A percentile compares a stretch with the other conserved stretches of the same genome.
Conservation (phyloP, 2,797 vertebrate species). For the Xenentodon cancila region DNA sequence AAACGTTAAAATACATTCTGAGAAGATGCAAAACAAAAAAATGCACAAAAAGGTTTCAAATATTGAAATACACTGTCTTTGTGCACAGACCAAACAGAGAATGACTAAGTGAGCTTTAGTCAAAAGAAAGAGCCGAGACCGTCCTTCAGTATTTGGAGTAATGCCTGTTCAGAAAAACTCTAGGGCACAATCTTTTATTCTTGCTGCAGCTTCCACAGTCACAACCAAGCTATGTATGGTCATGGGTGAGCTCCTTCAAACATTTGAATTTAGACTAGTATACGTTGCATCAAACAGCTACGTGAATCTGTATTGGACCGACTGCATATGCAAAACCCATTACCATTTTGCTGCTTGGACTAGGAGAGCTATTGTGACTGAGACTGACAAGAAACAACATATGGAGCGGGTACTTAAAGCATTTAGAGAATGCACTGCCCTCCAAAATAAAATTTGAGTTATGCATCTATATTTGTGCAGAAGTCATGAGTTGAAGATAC, state of each 20-base stretch:
- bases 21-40: too few species aligned
- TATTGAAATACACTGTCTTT: too few species aligned
- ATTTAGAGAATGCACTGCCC: conserved; percentile 48
- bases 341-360: conserved; percentile 14
- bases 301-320: background rate
- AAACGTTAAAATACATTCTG: too few species aligned
- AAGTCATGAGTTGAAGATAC: conserved; percentile 18
- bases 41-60: too few species aligned
- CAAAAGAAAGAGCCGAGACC: conserved; percentile 31
- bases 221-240: conserved; percentile 25
- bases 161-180: conserved; percentile 60
- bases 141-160: conserved; percentile 61
- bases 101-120: too few species aligned
- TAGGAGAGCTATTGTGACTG: conserved; percentile 7
- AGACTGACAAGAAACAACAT: conserved; percentile 45
- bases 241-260: conserved; percentile 25
- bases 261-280: conserved; percentile 41
- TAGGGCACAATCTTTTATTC: conserved; percentile 37
- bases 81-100: too few species aligned
- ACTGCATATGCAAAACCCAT: conserved; percentile 2
- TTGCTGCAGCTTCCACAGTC: conserved; percentile 29
- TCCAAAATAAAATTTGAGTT: conserved; percentile 36
- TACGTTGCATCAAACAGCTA: conserved; percentile 12
- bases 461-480: conserved; percentile 10
- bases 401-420: conserved; percentile 54